Evolutionary conservation across 2,888 invertebrate species (phyloP).

Genomic region (Acanthosepion esculentum): DNA sequence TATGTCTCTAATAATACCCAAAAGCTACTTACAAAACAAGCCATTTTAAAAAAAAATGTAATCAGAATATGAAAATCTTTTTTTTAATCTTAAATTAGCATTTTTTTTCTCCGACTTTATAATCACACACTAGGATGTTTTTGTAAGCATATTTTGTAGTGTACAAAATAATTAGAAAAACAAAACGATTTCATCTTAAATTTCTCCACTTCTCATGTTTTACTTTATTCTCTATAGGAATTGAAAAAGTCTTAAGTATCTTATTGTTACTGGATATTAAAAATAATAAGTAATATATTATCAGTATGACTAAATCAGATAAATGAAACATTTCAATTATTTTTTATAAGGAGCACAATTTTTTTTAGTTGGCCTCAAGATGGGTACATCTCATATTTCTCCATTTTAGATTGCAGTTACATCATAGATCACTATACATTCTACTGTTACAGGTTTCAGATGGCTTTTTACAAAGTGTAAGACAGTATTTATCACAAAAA

Average conservation of each 20-base stretch:
- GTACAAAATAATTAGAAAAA: neutral
- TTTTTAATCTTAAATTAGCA: no score
- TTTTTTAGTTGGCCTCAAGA: neutral
- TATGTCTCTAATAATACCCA: no score
- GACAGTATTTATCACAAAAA: neutral
- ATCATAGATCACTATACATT: neutral
- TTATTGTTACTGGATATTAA: neutral
- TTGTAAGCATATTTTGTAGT: neutral
- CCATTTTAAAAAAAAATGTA: no score
- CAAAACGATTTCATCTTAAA: neutral
- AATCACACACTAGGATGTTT: neutral
- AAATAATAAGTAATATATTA: neutral
- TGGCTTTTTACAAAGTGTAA: neutral
- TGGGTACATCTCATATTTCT: constrained; percentile 12
- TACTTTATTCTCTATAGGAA: neutral
- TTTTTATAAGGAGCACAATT: neutral
- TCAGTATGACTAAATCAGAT: neutral
- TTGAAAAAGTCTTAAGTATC: neutral
- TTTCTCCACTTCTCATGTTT: neutral
- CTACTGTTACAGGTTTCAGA: neutral
- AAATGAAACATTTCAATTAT: neutral
- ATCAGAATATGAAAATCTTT: no score
- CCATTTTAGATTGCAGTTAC: neutral
- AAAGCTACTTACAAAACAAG: no score
- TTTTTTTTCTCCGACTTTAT: neutral